Conservation (phyloP, 2,113 vertebrate genomes). For the Apistogramma diplotaenia region DNA sequence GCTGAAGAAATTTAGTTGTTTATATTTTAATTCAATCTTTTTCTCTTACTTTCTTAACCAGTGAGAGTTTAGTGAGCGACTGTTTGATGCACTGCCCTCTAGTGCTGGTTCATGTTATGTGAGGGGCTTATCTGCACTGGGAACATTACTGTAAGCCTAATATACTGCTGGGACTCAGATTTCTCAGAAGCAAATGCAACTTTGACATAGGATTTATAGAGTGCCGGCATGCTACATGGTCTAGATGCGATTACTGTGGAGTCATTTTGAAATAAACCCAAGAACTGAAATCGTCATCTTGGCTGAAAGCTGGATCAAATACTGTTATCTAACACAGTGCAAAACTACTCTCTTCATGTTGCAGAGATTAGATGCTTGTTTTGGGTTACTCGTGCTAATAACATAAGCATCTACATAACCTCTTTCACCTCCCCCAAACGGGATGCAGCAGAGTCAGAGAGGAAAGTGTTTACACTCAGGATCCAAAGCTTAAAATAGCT, state of each 20-base stretch:
- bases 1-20: not conserved
- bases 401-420: not conserved
- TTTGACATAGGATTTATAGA: not conserved
- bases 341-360: not conserved
- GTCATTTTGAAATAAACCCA: not conserved
- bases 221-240: not conserved
- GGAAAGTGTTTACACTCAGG: not conserved
- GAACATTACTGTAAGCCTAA: conserved; percentile 6
- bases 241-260: not conserved
- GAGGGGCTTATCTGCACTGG: conserved; percentile 10
- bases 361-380: not conserved
- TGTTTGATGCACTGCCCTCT: conserved; percentile 30
- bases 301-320: not conserved
- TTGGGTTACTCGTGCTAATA: not conserved
- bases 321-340: not conserved
- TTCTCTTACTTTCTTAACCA: conserved; percentile 1
- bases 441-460: not conserved
- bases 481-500: not conserved
- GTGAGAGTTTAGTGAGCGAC: conserved; percentile 22
- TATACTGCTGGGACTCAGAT: not conserved
- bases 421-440: not conserved
- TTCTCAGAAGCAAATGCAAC: not conserved
- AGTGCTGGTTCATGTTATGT: conserved; percentile 13
- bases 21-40: not conserved
- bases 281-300: not conserved